These are phyloP conservation scores for Tretioscincus oriximinensis DNA, from an alignment of 2,113 vertebrate species.

Conservation along the genomic window DNA sequence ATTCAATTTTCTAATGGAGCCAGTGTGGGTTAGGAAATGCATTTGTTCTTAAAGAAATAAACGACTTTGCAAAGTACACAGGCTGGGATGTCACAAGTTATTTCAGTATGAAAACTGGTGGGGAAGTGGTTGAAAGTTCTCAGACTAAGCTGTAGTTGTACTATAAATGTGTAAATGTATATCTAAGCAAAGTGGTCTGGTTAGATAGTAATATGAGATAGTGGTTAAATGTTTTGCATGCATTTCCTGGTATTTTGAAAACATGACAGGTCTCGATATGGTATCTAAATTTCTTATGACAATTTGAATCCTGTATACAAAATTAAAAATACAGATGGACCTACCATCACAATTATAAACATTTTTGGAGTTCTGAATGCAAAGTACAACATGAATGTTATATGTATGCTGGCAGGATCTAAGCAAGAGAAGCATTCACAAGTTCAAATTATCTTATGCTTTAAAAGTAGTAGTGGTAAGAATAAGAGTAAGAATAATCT, in stretches of 20 bases:
- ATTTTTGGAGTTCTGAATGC: background rate
- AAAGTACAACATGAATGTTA: background rate
- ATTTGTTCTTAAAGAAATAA: background rate
- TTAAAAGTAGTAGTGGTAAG: background rate
- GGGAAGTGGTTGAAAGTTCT: background rate
- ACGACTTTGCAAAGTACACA: background rate
- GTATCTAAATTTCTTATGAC: background rate
- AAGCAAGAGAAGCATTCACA: background rate
- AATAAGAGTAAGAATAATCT: background rate
- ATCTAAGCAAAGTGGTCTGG: background rate
- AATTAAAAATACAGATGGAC: background rate
- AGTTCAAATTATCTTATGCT: background rate
- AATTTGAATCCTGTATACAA: background rate
- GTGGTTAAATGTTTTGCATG: rapidly evolving
- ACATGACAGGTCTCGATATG: background rate
- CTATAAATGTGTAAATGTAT: background rate
- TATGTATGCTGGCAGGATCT: rapidly evolving
- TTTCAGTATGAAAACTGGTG: background rate
- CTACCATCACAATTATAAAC: background rate
- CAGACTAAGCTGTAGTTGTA: background rate
- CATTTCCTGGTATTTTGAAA: background rate
- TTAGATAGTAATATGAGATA: background rate
- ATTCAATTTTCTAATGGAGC: background rate
- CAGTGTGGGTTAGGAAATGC: no score
- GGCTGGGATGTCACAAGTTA: background rate